Conservation (phyloP, 2,888 invertebrate species). For the Sesamia inferens region DNA sequence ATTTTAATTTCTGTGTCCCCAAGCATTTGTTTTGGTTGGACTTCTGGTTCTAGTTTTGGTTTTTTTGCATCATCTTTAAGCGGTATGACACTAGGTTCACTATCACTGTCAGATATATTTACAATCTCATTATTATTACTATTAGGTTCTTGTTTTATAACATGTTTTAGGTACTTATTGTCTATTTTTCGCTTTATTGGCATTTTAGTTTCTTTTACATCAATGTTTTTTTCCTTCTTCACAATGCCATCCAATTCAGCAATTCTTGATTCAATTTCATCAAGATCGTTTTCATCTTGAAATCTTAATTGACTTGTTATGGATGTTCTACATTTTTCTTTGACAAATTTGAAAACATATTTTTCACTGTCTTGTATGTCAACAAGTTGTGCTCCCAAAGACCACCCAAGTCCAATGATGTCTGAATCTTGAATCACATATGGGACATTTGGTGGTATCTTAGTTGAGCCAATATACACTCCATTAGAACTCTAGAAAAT, state of each 20-base stretch:
- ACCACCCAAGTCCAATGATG: slow-evolving; percentile 89
- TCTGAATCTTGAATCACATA: slow-evolving; percentile 82
- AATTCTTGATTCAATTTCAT: slow-evolving; percentile 73
- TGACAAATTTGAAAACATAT: slow-evolving; percentile 80
- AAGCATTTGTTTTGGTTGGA: slow-evolving; percentile 49
- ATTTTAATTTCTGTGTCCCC: slow-evolving; percentile 70
- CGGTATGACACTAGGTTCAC: slow-evolving; percentile 61
- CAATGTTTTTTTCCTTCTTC: slow-evolving; percentile 9
- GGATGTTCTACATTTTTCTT: slow-evolving; percentile 61
- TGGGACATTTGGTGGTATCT: slow-evolving; percentile 78
- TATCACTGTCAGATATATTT: slow-evolving; percentile 78
- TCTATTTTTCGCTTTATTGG: slow-evolving; percentile 76
- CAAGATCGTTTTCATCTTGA: slow-evolving; percentile 76
- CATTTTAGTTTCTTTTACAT: slow-evolving; percentile 39
- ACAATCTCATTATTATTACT: slow-evolving; percentile 64
- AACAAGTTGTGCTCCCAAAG: slow-evolving; percentile 70
- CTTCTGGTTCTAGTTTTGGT: slow-evolving; percentile 73
- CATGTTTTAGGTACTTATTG: slow-evolving; percentile 58
- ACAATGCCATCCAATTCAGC: slow-evolving; percentile 60
- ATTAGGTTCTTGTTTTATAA: slow-evolving; percentile 58
- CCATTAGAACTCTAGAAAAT: slow-evolving; percentile 90
- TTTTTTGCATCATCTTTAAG: slow-evolving; percentile 65
- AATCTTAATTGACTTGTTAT: slow-evolving; percentile 72
- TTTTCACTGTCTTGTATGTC: slow-evolving; percentile 79
- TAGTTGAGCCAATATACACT: slow-evolving; percentile 86